phyloP scores from a whole-genome alignment of 2,797 vertebrate species.

The Masticophis lateralis region DNA sequence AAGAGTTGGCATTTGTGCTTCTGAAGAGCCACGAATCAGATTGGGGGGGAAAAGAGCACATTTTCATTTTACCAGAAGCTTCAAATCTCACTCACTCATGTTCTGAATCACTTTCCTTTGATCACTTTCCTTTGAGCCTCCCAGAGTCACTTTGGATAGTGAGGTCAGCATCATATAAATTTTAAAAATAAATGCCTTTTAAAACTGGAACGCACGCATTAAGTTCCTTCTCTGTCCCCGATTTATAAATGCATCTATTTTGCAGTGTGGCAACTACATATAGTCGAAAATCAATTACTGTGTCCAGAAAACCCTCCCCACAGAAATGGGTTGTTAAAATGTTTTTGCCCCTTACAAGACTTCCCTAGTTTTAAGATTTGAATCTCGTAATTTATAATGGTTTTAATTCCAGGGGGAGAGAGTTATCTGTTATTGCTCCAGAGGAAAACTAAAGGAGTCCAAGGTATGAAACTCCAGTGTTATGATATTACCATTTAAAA shows the following conservation, averaged over 20 bases:
- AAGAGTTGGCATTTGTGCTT: neutral
- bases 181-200: neutral
- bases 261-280: neutral
- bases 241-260: neutral
- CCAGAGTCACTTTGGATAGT: neutral
- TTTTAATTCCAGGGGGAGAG: neutral
- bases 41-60: neutral
- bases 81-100: neutral
- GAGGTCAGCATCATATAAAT: neutral
- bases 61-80: neutral
- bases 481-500: neutral
- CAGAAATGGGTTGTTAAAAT: neutral
- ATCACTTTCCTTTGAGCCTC: neutral
- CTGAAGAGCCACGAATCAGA: neutral
- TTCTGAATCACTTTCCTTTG: neutral
- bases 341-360: neutral
- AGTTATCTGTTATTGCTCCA: neutral
- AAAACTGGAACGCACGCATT: neutral
- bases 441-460: neutral
- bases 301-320: neutral
- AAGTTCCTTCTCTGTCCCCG: neutral
- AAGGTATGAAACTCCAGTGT: neutral
- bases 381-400: neutral
- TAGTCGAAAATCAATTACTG: neutral
- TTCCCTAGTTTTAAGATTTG: neutral